These are phyloP conservation scores for Cichladusa arquata DNA, from an alignment of 2,113 vertebrate species.

Conservation along the genomic window DNA sequence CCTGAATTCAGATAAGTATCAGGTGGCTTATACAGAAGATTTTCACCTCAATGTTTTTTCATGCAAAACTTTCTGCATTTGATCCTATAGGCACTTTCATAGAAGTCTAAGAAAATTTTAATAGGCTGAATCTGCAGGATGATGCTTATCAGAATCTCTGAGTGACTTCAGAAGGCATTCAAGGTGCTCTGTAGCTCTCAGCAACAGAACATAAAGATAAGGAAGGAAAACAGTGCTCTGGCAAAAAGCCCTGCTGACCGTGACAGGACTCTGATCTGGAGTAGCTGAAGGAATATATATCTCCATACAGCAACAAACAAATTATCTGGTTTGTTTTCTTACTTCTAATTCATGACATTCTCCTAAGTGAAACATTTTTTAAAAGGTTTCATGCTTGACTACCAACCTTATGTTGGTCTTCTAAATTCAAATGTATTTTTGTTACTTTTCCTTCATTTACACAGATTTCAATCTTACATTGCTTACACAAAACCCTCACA, in stretches of 20 bases:
- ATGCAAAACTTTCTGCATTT: background rate
- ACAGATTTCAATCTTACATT: background rate
- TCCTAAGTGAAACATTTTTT: background rate
- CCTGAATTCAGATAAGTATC: background rate
- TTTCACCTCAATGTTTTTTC: background rate
- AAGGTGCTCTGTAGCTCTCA: background rate
- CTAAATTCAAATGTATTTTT: background rate
- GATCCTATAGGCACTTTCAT: background rate
- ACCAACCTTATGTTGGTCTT: background rate
- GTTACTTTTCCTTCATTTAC: background rate
- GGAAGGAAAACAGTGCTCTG: background rate
- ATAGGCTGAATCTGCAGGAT: background rate
- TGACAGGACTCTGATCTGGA: background rate
- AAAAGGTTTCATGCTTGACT: background rate
- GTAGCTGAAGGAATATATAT: background rate
- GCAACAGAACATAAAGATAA: background rate
- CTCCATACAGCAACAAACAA: background rate
- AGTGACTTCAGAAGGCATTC: background rate
- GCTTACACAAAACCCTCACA: background rate
- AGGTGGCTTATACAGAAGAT: background rate
- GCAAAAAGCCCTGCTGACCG: rapidly evolving
- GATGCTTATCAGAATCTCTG: background rate
- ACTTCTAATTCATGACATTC: background rate
- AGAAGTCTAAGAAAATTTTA: background rate
- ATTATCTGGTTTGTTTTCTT: background rate